Base-by-base conservation (phyloP, 2,888 invertebrate genomes). In the Lasioglossum malachurum region DNA sequence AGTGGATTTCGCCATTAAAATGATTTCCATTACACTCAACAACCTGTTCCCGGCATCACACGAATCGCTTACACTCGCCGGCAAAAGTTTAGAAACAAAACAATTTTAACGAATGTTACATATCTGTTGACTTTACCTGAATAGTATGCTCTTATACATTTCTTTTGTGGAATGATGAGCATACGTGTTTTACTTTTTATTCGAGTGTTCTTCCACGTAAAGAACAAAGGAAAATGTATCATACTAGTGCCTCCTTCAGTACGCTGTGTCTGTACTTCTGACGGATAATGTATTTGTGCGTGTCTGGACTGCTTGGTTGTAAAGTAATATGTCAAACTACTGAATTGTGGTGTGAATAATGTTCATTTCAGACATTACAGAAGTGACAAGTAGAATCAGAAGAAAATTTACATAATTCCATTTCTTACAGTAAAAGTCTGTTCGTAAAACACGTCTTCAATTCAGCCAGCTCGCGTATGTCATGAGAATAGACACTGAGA, bases 41-140 rank as follows among this genome's bases (percentile, higher is more conserved):
- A 35, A 69, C 69, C 69, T 69, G 69, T 69, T 69, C 69, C 38
- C 38, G 23, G 35, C 69, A 23, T 38, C 35, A 23, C 23, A 23
- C 8, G 5, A 38, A 23, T 38, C 23, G 38, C 38, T 23, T 69
- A 69, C 38, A 69, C 38, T 35, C 38, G 23, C 19, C 38, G 23
- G 69, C 69, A 69, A 69, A 69, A 69, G 69, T 38, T 69, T 69
- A 69, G 38, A 69, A 69, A 69, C 38, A 69, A 69, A 35, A 38
- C 69, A 23, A 69, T 10, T 38, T 23, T 4, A 23, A 69, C 35
- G 69, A 38, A 38, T 38, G 19, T 38, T 38, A 23, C 0, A 8
- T 35, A 8, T 64, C 31, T 8, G 8, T 19, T 31, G 16, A 64
- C 31, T 64, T 64, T 8, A 3, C 16, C 31, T 3, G 31, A 31